Evolutionary conservation across 2,113 vertebrate genomes (phyloP).

Genomic region (Amphiprion percula): DNA sequence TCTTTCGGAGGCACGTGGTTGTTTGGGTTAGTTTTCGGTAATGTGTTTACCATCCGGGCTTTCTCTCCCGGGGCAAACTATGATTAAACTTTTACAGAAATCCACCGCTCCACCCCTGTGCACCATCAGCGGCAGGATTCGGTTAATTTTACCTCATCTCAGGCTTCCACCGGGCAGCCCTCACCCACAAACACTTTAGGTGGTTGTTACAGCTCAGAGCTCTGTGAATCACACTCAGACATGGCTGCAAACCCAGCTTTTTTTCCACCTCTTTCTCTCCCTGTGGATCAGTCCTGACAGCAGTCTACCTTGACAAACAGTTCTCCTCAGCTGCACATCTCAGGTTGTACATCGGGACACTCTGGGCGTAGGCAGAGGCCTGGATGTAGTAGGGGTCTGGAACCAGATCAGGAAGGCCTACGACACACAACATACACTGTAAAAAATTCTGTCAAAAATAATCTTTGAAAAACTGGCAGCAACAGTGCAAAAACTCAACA

Average conservation of each 20-base stretch:
- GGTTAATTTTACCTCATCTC: slow-evolving; percentile 65
- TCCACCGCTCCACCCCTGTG: slow-evolving; percentile 56
- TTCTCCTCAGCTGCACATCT: slow-evolving; percentile 97
- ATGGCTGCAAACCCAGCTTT: slow-evolving; percentile 1
- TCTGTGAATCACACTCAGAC: slow-evolving; percentile 64
- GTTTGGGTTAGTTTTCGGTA: slow-evolving; percentile 71
- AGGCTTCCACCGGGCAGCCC: slow-evolving; percentile 50
- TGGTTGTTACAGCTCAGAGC: slow-evolving; percentile 64
- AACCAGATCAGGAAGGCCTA: slow-evolving; percentile 97
- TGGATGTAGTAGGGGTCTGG: slow-evolving; percentile 98
- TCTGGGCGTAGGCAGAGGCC: slow-evolving; percentile 94
- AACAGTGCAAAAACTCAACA: too few species aligned
- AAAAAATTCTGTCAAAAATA: too few species aligned
- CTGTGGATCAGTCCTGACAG: slow-evolving; percentile 3
- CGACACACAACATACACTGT: neutral
- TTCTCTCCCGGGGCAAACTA: slow-evolving; percentile 69
- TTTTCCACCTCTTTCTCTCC: neutral
- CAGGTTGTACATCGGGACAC: slow-evolving; percentile 96
- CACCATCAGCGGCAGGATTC: slow-evolving; percentile 50
- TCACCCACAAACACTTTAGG: slow-evolving; percentile 59
- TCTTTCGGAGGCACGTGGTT: slow-evolving; percentile 47
- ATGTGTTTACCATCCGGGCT: slow-evolving; percentile 79
- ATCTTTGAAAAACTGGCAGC: too few species aligned
- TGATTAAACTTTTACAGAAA: slow-evolving; percentile 74
- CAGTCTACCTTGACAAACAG: slow-evolving; percentile 94